phyloP scores from a whole-genome alignment of 2,797 vertebrate species.

The Chaenodraco wilsoni region DNA sequence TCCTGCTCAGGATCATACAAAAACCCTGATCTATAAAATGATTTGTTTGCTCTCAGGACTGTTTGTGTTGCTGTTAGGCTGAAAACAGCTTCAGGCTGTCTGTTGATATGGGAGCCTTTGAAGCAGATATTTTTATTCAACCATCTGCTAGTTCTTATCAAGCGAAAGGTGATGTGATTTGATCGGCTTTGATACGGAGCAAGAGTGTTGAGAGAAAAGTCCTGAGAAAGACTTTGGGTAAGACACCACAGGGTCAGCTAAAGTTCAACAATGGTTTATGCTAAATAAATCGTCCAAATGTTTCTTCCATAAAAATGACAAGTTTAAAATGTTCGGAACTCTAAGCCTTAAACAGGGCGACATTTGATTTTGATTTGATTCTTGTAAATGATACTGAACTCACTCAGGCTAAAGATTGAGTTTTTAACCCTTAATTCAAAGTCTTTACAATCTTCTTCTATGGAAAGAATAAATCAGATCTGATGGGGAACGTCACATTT shows the following conservation, averaged over 20 bases:
- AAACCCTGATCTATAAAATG: constrained; percentile 7
- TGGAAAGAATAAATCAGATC: not conserved
- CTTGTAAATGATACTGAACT: constrained; percentile 1
- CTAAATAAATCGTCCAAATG: not conserved
- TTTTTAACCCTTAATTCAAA: not conserved
- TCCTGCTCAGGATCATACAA: not conserved
- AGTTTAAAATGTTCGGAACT: not conserved
- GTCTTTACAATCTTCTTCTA: not conserved
- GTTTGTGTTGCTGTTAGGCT: not conserved
- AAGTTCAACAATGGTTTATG: not conserved
- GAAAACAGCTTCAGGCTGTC: constrained; percentile 22
- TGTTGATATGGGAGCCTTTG: not conserved
- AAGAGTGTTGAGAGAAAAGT: not conserved
- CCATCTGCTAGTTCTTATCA: not conserved
- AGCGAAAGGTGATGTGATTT: not conserved
- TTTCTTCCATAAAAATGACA: not conserved
- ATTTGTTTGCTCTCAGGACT: not conserved
- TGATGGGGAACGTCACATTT: not conserved
- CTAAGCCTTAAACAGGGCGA: not conserved
- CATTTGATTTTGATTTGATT: not conserved
- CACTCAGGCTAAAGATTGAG: not conserved
- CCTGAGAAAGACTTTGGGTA: not conserved
- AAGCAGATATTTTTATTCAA: constrained; percentile 19
- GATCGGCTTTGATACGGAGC: not conserved
- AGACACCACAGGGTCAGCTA: not conserved